A percentile compares a stretch with the other conserved stretches of the same genome.
Evolutionary conservation across 2,797 vertebrate genomes (phyloP).

Genomic region (Acrossocheilus fasciatus): DNA sequence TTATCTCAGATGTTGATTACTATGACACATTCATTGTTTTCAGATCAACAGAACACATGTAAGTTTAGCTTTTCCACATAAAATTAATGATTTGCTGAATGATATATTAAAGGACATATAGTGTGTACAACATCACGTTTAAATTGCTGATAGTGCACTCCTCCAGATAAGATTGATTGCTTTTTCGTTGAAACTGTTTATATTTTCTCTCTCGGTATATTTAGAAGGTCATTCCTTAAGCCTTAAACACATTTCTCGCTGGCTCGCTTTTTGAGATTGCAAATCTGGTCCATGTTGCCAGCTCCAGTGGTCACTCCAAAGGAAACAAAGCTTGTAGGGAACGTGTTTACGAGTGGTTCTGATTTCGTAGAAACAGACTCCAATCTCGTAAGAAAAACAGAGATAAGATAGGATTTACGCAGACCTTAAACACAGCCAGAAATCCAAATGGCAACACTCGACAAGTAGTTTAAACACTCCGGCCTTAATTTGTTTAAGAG

Average conservation of each 20-base stretch:
- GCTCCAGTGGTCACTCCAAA: conserved; percentile 53
- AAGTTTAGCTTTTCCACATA: conserved; percentile 33
- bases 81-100: conserved; percentile 29
- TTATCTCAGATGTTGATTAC: conserved; percentile 32
- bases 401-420: conserved; percentile 66
- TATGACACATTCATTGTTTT: conserved; percentile 4
- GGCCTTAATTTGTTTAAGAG: conserved; percentile 51
- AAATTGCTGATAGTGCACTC: conserved; percentile 40
- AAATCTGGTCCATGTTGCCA: conserved; percentile 50
- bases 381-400: conserved; percentile 64
- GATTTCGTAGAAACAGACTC: conserved; percentile 64
- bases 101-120: conserved; percentile 41
- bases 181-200: conserved; percentile 55
- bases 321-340: conserved; percentile 63
- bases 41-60: conserved; percentile 30
- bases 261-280: conserved; percentile 52
- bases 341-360: conserved; percentile 64
- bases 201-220: conserved; percentile 52
- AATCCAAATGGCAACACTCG: conserved; percentile 55
- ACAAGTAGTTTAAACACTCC: conserved; percentile 48
- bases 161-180: conserved; percentile 51
- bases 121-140: conserved; percentile 45
- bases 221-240: conserved; percentile 51
- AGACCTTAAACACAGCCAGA: conserved; percentile 54
- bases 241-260: conserved; percentile 53